A percentile compares a stretch with the other conserved stretches of the same genome.
phyloP scores from a whole-genome alignment of 2,113 vertebrate genomes.

The Sapayoa aenigma region DNA sequence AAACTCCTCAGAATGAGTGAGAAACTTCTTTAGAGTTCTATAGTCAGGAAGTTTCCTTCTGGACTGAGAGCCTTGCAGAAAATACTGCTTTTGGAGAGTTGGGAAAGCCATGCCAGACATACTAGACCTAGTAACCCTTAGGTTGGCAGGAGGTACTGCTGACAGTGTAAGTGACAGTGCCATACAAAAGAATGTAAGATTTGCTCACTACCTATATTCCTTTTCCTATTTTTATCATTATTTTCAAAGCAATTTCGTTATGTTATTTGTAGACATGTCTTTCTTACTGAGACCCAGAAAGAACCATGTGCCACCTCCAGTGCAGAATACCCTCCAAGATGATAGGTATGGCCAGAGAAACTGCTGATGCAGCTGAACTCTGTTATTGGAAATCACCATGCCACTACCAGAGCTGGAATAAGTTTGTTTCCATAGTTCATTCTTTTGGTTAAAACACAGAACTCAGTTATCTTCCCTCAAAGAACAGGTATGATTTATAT shows the following conservation, averaged over 20 bases:
- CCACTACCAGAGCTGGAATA: background rate
- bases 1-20: background rate
- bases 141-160: background rate
- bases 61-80: background rate
- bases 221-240: background rate
- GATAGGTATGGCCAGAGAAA: background rate
- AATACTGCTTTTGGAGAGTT: background rate
- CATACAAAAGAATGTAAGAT: background rate
- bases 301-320: fast-evolving
- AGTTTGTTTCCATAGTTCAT: background rate
- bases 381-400: background rate
- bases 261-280: background rate
- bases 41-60: background rate
- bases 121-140: background rate
- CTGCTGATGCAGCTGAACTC: background rate
- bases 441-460: background rate
- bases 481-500: background rate
- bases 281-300: background rate
- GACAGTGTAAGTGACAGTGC: background rate
- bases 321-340: background rate
- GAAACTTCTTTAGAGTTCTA: background rate
- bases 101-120: background rate
- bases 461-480: background rate
- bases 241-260: background rate
- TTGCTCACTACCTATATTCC: background rate